These are phyloP conservation scores for Luperina nickerlii DNA, from an alignment of 2,888 invertebrate species.

Conservation along the genomic window DNA sequence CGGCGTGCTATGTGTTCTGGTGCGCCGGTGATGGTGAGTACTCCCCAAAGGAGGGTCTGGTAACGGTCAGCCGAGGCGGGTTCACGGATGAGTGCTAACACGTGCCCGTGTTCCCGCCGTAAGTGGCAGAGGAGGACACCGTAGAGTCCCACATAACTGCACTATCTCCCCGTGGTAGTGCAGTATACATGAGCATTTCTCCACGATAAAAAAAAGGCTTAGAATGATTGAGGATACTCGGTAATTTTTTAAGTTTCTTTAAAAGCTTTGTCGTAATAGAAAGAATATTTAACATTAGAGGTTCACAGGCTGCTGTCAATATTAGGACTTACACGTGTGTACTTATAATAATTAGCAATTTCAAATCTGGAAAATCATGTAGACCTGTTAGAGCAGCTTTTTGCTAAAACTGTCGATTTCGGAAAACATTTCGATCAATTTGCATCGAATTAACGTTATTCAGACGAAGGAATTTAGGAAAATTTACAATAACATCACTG, in stretches of 20 bases:
- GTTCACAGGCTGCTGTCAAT: no score
- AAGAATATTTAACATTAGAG: neutral
- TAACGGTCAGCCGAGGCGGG: no score
- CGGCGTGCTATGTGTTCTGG: no score
- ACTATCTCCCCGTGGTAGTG: no score
- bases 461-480: neutral
- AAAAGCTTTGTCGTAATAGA: neutral
- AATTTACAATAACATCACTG: constrained; percentile 1
- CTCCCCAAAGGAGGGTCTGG: no score
- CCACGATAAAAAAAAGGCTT: neutral
- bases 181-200: no score
- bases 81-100: no score
- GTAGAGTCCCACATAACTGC: no score
- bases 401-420: neutral
- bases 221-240: neutral
- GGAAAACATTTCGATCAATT: neutral
- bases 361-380: neutral
- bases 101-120: no score
- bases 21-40: no score
- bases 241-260: neutral
- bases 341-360: neutral
- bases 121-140: no score
- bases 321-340: neutral
- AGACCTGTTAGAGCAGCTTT: neutral
- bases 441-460: neutral